A percentile compares a stretch with the other conserved stretches of the same genome.
Evolutionary conservation across 2,888 invertebrate species (phyloP).

Genomic region (Melikaiella ostensackeni): DNA sequence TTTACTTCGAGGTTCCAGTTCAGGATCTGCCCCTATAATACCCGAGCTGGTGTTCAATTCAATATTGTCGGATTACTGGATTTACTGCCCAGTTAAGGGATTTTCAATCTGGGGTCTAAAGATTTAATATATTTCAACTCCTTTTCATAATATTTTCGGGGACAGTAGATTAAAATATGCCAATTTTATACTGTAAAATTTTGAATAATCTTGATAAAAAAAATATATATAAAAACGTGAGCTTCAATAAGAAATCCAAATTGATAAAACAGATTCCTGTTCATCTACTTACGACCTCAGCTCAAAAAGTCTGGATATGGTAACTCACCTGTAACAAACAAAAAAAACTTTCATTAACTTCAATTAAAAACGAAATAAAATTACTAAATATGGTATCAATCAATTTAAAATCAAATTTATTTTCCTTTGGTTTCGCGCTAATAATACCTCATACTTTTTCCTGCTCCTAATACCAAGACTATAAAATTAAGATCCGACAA

Average conservation of each 20-base stretch:
- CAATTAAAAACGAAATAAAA: not conserved
- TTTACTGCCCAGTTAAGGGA: conserved; percentile 18
- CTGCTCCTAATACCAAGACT: not conserved
- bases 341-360: not conserved
- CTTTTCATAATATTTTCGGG: not conserved
- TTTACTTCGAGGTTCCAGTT: not conserved
- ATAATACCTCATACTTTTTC: not conserved
- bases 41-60: conserved; percentile 14
- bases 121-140: not conserved
- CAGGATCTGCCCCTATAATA: conserved; percentile 35
- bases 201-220: too few species aligned
- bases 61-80: conserved; percentile 33
- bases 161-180: not conserved
- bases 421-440: not conserved
- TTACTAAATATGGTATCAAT: not conserved
- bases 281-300: not conserved
- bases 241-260: too few species aligned
- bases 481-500: not conserved
- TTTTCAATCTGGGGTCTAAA: not conserved
- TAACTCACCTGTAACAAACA: conserved; percentile 31
- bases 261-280: too few species aligned
- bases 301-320: not conserved
- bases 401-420: not conserved
- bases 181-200: not conserved
- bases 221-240: too few species aligned